phyloP scores from a whole-genome alignment of 2,797 vertebrate genomes.

The Hypotaenidia okinawae region DNA sequence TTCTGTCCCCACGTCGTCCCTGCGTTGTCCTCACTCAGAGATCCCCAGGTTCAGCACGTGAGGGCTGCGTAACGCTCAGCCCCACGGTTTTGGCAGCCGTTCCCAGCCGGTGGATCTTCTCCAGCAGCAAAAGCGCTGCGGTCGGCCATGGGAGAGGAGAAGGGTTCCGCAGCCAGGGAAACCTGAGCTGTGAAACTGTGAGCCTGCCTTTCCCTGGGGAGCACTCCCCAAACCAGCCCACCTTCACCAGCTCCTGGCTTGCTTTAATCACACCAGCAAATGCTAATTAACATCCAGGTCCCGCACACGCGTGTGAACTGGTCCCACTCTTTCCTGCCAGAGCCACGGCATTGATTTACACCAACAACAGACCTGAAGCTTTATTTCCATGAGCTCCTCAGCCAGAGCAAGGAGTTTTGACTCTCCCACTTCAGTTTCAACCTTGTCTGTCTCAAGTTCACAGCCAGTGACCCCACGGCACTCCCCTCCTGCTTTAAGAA shows the following conservation, averaged over 20 bases:
- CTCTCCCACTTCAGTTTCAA: rapidly evolving
- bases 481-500: background rate
- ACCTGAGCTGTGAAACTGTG: background rate
- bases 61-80: background rate
- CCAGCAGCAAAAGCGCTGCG: background rate
- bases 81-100: rapidly evolving
- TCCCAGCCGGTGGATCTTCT: background rate
- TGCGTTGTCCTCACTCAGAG: rapidly evolving
- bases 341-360: background rate
- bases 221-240: background rate
- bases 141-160: rapidly evolving
- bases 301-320: rapidly evolving
- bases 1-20: rapidly evolving
- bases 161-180: background rate
- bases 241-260: background rate
- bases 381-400: background rate
- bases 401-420: background rate
- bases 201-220: background rate
- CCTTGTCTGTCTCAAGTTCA: rapidly evolving
- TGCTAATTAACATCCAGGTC: background rate
- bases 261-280: background rate
- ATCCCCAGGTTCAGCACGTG: background rate
- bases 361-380: background rate
- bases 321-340: background rate
- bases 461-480: rapidly evolving